Evolutionary conservation across 2,113 vertebrate species (phyloP).

Genomic region (Hippocampus barbouri): DNA sequence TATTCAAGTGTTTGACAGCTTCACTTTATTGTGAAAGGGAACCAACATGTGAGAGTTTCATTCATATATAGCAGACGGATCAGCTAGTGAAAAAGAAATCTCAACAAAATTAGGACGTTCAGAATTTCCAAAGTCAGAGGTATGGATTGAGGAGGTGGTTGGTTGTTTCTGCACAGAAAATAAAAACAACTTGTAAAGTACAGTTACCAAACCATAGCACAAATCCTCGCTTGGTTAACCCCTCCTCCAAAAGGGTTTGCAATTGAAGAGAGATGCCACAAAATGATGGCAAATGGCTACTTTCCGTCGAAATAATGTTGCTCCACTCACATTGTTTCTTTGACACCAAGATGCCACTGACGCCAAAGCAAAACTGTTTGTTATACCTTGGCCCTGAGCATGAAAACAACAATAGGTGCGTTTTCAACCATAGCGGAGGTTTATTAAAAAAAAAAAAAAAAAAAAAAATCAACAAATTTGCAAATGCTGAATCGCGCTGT

Average conservation of each 20-base stretch:
- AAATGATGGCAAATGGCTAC: background rate
- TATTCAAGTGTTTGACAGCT: conserved; percentile 20
- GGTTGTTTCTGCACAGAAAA: conserved; percentile 29
- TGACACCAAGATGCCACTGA: background rate
- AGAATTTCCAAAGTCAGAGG: conserved; percentile 38
- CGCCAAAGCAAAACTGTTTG: background rate
- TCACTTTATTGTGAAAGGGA: background rate
- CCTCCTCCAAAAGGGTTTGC: background rate
- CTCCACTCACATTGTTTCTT: background rate
- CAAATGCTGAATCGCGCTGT: background rate
- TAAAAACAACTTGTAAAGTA: background rate
- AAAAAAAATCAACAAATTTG: background rate
- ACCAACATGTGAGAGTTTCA: background rate
- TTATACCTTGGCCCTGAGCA: background rate
- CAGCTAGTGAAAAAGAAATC: conserved; percentile 33
- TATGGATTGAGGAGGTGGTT: conserved; percentile 18
- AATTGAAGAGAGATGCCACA: background rate
- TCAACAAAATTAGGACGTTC: conserved; percentile 46
- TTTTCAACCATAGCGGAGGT: background rate
- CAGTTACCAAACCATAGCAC: too few species aligned
- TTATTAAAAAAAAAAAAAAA: too few species aligned
- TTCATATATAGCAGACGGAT: conserved; percentile 36
- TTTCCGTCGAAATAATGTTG: background rate
- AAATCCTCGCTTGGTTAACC: background rate
- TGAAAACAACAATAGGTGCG: background rate